A percentile compares a stretch with the other conserved stretches of the same genome.
These are phyloP conservation scores for Scophthalmus maximus DNA, from an alignment of 2,113 vertebrate species.

Conservation along the genomic window DNA sequence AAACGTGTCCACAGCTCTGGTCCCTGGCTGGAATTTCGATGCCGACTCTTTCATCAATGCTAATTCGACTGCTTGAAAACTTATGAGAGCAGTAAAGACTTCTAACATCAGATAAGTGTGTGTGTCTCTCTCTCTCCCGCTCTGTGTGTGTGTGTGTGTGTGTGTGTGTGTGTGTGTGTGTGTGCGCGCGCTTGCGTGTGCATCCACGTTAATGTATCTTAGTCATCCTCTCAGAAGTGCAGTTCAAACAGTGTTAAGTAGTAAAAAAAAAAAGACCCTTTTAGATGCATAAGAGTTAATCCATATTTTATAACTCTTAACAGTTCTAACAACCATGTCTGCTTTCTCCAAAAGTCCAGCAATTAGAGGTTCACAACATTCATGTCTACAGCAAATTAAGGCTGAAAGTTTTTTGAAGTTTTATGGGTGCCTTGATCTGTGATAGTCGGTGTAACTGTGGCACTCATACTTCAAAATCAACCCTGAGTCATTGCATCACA, in stretches of 20 bases:
- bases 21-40: constrained; percentile 70
- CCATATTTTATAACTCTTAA: constrained; percentile 7
- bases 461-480: neutral
- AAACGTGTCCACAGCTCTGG: constrained; percentile 52
- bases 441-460: neutral
- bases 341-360: constrained; percentile 5
- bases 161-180: constrained; percentile 35
- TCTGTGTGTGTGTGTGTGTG: constrained; percentile 12
- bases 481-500: neutral
- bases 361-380: neutral
- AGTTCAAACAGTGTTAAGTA: constrained; percentile 40
- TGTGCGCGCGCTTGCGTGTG: constrained; percentile 43
- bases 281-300: constrained; percentile 39
- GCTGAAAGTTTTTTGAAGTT: neutral
- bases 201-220: constrained; percentile 47
- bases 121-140: too few species aligned
- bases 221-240: constrained; percentile 39
- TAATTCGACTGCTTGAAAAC: constrained; percentile 79
- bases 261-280: constrained; percentile 12
- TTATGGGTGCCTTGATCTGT: neutral
- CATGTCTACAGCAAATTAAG: neutral
- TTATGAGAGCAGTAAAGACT: constrained; percentile 82
- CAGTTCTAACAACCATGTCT: neutral
- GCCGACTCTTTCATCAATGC: constrained; percentile 79
- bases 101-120: constrained; percentile 49